phyloP scores from a whole-genome alignment of 2,113 vertebrate genomes.

The Lipophrys pholis region DNA sequence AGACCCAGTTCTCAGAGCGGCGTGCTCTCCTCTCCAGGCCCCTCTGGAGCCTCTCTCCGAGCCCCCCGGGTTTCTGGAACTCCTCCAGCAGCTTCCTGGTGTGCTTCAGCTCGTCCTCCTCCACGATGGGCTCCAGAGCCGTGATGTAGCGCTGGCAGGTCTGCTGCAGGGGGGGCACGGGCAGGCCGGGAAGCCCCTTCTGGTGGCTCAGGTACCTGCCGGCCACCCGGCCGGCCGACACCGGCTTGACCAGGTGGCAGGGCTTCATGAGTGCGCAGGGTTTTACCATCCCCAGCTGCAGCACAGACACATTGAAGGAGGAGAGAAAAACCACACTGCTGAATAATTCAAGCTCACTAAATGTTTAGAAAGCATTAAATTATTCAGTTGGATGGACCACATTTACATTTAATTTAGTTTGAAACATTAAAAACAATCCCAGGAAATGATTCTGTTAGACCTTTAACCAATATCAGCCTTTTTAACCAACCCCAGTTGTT shows the following conservation, averaged over 20 bases:
- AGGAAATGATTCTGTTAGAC: no score
- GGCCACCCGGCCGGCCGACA: constrained; percentile 78
- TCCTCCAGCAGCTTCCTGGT: constrained; percentile 86
- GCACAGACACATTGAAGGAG: constrained; percentile 52
- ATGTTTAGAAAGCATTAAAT: no score
- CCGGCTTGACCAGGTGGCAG: constrained; percentile 86
- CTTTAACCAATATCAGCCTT: no score
- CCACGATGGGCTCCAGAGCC: constrained; percentile 90
- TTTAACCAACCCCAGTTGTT: no score
- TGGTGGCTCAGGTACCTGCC: constrained; percentile 92
- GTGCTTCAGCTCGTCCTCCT: constrained; percentile 86
- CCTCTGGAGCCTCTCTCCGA: constrained; percentile 92
- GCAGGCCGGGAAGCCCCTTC: constrained; percentile 87
- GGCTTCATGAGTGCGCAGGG: constrained; percentile 81
- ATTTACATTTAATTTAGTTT: no score
- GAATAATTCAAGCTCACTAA: no score
- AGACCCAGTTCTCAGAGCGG: constrained; percentile 93
- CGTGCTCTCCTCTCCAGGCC: constrained; percentile 88
- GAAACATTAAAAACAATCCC: no score
- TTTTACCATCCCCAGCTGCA: constrained; percentile 81
- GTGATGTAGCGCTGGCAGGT: constrained; percentile 91
- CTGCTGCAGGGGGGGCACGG: constrained; percentile 90
- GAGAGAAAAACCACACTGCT: background rate
- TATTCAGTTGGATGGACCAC: no score
- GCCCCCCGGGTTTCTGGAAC: constrained; percentile 87